Evolutionary conservation across 2,888 invertebrate species (phyloP).

Genomic region (Selenia dentaria): DNA sequence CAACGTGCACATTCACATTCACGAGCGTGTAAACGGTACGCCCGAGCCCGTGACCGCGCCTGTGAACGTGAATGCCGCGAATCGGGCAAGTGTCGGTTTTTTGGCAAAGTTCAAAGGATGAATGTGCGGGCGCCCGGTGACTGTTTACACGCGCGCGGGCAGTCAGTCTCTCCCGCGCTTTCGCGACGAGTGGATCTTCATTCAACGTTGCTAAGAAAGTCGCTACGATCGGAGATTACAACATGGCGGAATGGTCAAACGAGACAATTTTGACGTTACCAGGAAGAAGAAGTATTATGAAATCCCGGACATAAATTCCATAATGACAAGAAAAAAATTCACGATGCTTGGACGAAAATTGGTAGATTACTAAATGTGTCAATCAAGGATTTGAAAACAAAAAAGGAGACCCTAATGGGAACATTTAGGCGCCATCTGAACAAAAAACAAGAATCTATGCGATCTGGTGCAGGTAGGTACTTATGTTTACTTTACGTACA

Average conservation of each 20-base stretch:
- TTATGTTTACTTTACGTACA: constrained; percentile 25
- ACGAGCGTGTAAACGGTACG: constrained; percentile 34
- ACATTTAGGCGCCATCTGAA: constrained; percentile 29
- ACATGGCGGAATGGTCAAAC: constrained; percentile 27
- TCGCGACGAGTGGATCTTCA: constrained; percentile 30
- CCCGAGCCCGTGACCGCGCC: constrained; percentile 31
- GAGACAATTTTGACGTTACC: constrained; percentile 27
- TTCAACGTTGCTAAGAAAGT: constrained; percentile 29
- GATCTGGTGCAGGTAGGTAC: constrained; percentile 29
- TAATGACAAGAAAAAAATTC: constrained; percentile 30
- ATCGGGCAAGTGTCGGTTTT: constrained; percentile 34
- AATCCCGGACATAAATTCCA: constrained; percentile 21
- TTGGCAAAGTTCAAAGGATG: constrained; percentile 35
- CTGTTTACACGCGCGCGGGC: constrained; percentile 24
- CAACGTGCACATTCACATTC: constrained; percentile 32
- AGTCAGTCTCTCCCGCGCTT: constrained; percentile 29
- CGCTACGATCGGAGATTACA: constrained; percentile 27
- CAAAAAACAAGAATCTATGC: constrained; percentile 28
- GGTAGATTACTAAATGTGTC: constrained; percentile 25
- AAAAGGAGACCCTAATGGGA: constrained; percentile 28
- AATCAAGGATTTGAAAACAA: constrained; percentile 28
- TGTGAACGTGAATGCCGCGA: constrained; percentile 33
- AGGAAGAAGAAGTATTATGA: constrained; percentile 25
- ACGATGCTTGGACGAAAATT: constrained; percentile 22
- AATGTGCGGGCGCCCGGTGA: constrained; percentile 28